A percentile compares a stretch with the other conserved stretches of the same genome.
phyloP scores from a whole-genome alignment of 2,888 invertebrate species.

The Steinernema scapterisci region DNA sequence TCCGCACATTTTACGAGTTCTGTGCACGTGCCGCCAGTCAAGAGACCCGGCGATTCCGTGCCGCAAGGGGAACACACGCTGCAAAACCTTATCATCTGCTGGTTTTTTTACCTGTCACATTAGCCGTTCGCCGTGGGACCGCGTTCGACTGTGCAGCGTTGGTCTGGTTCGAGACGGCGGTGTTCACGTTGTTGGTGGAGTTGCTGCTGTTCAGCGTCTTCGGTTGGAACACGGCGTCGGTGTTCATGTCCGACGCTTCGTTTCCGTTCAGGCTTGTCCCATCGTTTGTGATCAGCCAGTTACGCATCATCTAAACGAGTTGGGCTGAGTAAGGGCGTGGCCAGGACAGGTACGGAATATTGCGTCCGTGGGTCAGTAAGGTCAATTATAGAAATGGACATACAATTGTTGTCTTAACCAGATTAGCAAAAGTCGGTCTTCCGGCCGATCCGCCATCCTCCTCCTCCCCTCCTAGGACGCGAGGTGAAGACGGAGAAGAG shows the following conservation, averaged over 20 bases:
- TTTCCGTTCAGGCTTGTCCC: conserved; percentile 1
- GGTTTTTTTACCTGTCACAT: conserved; percentile 2
- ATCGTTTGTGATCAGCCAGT: conserved; percentile 30
- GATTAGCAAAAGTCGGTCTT: conserved; percentile 30
- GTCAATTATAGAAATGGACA: conserved; percentile 14
- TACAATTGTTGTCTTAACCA: conserved; percentile 32
- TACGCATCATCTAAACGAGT: conserved; percentile 33
- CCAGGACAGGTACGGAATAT: neutral
- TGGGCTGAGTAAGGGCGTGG: neutral
- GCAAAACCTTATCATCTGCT: neutral
- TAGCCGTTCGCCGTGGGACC: conserved; percentile 1
- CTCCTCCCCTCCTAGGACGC: neutral
- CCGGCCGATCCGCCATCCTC: conserved; percentile 24
- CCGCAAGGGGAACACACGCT: neutral
- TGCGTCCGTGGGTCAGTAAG: neutral
- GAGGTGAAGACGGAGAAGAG: neutral
- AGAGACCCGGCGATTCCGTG: neutral
- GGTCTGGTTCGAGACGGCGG: neutral
- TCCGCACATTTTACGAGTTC: neutral
- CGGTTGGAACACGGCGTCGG: conserved; percentile 35
- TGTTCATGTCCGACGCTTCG: conserved; percentile 33
- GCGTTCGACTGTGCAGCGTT: neutral
- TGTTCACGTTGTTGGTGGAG: neutral
- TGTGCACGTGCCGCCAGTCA: neutral
- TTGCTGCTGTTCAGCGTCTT: neutral